Percentiles rank a stretch among this genome's conserved stretches.
These are phyloP conservation scores for Lysandra bellargus DNA, from an alignment of 2,888 invertebrate species.

Conservation along the genomic window DNA sequence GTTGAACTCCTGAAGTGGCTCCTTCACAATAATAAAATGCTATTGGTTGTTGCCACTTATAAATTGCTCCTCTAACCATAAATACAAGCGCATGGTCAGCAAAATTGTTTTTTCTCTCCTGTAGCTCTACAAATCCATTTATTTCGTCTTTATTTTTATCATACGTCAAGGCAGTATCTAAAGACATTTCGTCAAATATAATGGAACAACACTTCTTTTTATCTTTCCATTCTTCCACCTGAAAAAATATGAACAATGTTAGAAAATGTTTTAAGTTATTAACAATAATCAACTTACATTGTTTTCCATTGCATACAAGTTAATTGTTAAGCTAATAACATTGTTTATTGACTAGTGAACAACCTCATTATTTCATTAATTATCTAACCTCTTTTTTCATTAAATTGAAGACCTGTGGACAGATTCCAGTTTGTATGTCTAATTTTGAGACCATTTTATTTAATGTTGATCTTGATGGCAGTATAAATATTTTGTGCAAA, in stretches of 20 bases:
- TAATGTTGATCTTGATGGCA: conserved; percentile 21
- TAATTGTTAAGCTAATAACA: no score
- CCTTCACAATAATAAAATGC: conserved; percentile 39
- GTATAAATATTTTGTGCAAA: conserved; percentile 28
- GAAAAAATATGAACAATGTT: conserved; percentile 5
- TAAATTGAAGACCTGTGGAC: neutral
- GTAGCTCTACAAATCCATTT: conserved; percentile 13
- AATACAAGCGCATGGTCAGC: conserved; percentile 17
- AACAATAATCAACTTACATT: neutral
- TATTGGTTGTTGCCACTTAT: conserved; percentile 39
- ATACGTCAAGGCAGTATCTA: neutral
- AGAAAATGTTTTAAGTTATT: neutral
- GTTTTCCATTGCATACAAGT: no score
- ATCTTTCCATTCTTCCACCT: conserved; percentile 12
- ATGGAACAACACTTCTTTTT: conserved; percentile 27
- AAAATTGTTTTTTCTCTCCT: conserved; percentile 16
- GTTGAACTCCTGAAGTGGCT: conserved; percentile 4
- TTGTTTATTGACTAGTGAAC: neutral
- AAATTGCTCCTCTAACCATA: conserved; percentile 32
- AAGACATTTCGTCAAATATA: conserved; percentile 24
- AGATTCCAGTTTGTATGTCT: neutral
- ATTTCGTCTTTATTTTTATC: conserved; percentile 5
- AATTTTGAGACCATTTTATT: conserved; percentile 17
- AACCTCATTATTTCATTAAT: neutral
- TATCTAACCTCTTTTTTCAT: conserved; percentile 18